Base-by-base conservation (phyloP, 1,140 invertebrate genomes). In the Laupala kohalensis region DNA sequence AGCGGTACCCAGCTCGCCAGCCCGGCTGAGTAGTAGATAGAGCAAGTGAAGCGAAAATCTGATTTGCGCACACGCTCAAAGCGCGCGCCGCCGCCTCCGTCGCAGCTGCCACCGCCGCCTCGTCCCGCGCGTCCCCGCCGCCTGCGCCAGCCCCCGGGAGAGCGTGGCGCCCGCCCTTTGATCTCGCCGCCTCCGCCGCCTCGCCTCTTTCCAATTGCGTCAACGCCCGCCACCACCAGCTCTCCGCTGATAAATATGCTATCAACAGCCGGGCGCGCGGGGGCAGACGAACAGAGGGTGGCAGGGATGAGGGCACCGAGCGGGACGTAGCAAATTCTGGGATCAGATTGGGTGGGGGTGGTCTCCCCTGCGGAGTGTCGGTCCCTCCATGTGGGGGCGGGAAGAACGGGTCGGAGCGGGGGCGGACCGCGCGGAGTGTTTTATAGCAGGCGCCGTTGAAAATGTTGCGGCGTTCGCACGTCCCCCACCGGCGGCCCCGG, bases 121-220 rank as follows among this genome's bases (percentile, higher is more conserved):
- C 67, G 4, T n/a, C 26, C 25, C 26, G 29, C 26, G 28, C 77
- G 77, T 78, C 77, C 78, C 75, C 76, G 75, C 76, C 77, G 78
- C 77, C 81, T 81, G 81, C 81, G 81, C 80, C 79, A 79, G 79
- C 77, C 74, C 63, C 15, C 19, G 67, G 29, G 67, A 68, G 29
- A 68, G 28, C 77, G 77, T 78, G 77, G 79, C 75, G 76, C 76
- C 76, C 77, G 78, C 77, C 81, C 81, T 81, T 82, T 82, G 80
- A 81, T 82, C 80, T 78, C 80, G 77, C 80, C 80, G 80, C 79
- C 80, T 77, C 74, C 77, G 79, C 80, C 80, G 80, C 78, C 77
- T 25, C 64, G 70, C 67, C 76, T 77, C 75, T 74, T 75, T 76
- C 76, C 76, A 75, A 74, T 70, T 67, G 69, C 73, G 70, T 69